Conservation (phyloP, 2,113 vertebrate genomes). For the Atractosteus spatula region DNA sequence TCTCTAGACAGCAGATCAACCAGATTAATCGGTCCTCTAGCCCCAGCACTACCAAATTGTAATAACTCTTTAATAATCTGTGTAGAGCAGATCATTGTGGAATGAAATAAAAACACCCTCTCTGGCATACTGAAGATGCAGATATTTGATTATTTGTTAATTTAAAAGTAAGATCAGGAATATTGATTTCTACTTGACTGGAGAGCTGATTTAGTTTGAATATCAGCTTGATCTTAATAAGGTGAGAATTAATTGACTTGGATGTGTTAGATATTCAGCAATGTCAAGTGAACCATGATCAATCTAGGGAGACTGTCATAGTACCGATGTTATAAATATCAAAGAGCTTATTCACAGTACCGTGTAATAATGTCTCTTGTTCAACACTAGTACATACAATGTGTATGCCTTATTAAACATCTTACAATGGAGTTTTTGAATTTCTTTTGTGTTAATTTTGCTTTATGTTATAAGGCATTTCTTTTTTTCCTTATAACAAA, state of each 20-base stretch:
- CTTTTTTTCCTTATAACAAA: too few species aligned
- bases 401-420: constrained; percentile 59
- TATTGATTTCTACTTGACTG: constrained; percentile 88
- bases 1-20: constrained; percentile 35
- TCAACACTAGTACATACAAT: constrained; percentile 48
- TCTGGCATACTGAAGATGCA: constrained; percentile 56
- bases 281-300: constrained; percentile 82
- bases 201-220: constrained; percentile 89
- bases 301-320: constrained; percentile 76
- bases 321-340: constrained; percentile 65
- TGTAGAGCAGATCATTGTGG: constrained; percentile 63
- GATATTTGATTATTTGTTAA: constrained; percentile 74
- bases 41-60: constrained; percentile 70
- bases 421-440: too few species aligned
- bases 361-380: constrained; percentile 58
- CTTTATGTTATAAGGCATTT: too few species aligned
- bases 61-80: constrained; percentile 80
- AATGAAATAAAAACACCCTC: constrained; percentile 57
- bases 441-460: too few species aligned
- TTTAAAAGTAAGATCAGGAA: constrained; percentile 95
- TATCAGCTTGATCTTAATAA: constrained; percentile 81
- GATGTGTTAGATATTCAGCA: constrained; percentile 85
- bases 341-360: constrained; percentile 58
- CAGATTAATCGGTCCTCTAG: constrained; percentile 67
- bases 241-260: constrained; percentile 90